Evolutionary conservation across 1,140 invertebrate species (phyloP), one percentile per base, ranked within the genome.

Genomic region (Drosophila paulistorum): DNA sequence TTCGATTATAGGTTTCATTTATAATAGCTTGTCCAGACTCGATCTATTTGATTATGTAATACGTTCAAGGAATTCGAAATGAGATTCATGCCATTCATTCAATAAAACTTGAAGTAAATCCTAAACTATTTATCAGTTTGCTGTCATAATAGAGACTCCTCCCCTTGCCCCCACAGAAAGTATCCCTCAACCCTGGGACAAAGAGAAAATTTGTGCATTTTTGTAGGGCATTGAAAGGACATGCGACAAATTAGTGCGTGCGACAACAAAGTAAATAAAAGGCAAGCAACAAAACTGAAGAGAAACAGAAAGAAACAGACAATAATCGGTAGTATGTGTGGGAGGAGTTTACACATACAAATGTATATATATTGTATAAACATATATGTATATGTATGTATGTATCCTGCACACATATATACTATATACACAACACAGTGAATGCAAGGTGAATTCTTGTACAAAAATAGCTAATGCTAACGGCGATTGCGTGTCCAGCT

Each of bases 211-310:
- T 51, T 57, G 37, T 81, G 79, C 79, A 81, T 42, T 80, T 79
- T 81, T 82, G 79, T 81, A 81, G 79, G 79, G 82, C 79, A 81
- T 51, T 78, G 79, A 81, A 81, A 81, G 79, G 79, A 81, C 79
- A 81, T 82, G 79, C 61, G 74, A 82, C 79, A 82, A 81, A 81
- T 82, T 81, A 81, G 79, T 81, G 79, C 79, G 79, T 81, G 79
- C 80, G 70, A 57, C 74, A 57, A 78, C 74, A 74, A 74, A 81
- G 74, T 81, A 82, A 82, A 30, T 30, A 30, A 30, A 30, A 30
- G 30, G 30, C 30, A 30, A 30, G 7, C 30, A 30, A 67, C 51
- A 51, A 62, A 59, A 39, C 51, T 45, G 61, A 41, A 59, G 77
- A 68, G 65, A 74, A 67, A 82, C 69, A 82, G 65, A 72, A 65